phyloP scores from a whole-genome alignment of 1,140 invertebrate species.

The Prorops nasuta region DNA sequence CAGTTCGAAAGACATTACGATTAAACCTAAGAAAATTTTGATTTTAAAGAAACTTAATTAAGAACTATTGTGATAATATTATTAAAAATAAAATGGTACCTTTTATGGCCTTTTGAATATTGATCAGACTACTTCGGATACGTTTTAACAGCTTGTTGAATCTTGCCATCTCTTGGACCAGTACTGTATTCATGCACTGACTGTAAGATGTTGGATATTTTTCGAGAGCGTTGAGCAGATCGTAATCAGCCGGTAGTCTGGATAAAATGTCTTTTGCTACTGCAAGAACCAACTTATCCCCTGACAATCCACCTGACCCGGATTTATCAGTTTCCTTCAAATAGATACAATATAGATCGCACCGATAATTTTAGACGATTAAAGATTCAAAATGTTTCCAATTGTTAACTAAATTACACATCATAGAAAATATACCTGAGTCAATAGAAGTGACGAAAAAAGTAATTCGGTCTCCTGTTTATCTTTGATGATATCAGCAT shows the following conservation, averaged over 20 bases:
- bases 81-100: slow-evolving; percentile 56
- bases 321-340: slow-evolving; percentile 44
- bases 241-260: slow-evolving; percentile 73
- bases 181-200: slow-evolving; percentile 89
- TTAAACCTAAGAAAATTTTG: slow-evolving; percentile 58
- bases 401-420: too few species aligned
- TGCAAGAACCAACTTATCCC: slow-evolving; percentile 70
- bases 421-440: slow-evolving; percentile 80
- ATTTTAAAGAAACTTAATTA: background rate
- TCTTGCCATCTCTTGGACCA: slow-evolving; percentile 90
- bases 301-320: slow-evolving; percentile 51
- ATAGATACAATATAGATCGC: background rate
- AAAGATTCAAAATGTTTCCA: too few species aligned
- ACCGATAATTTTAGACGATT: too few species aligned
- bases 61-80: slow-evolving; percentile 14
- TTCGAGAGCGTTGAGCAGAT: slow-evolving; percentile 65
- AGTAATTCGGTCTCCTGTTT: slow-evolving; percentile 82
- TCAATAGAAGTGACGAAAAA: slow-evolving; percentile 77
- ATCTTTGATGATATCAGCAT: slow-evolving; percentile 93
- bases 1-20: slow-evolving; percentile 82
- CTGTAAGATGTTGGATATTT: slow-evolving; percentile 79
- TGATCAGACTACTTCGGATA: slow-evolving; percentile 73
- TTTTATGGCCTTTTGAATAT: slow-evolving; percentile 87
- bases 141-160: slow-evolving; percentile 79
- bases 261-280: slow-evolving; percentile 70